Evolutionary conservation across 1,140 invertebrate genomes (phyloP), one percentile per base, ranked within the genome.

Genomic region (Pogonognathellus flavescens): DNA sequence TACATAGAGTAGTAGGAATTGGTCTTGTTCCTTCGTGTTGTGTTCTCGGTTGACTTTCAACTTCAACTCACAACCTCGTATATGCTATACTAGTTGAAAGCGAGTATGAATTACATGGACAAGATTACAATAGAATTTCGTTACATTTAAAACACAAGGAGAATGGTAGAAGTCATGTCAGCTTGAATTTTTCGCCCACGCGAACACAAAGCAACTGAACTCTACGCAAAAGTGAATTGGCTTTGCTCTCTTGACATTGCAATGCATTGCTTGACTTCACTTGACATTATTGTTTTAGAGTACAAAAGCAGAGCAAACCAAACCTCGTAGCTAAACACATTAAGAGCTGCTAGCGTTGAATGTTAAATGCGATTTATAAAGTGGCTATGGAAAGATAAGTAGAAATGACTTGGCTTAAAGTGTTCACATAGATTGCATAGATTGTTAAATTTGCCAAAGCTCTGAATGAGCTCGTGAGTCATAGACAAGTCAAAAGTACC

Each of bases 281-380:
- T 76, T 76, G 41, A 31, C 18, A 16, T 76, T 16, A 18, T 49
- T 76, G 16, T 31, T 50, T 76, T 16, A 41, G 31, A 41, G 20
- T 25, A 66, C 62, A 66, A 10, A 25, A 14, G 18, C n/a, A 11
- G 16, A 60, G 22, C 10, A 16, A 70, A 16, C 25, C 8, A 50
- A 31, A 76, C 14, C 41, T 31, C 14, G 70, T 50, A 76, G 70
- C 70, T 50, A 76, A 16, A 76, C 9, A n/a, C 70, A 76, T 76
- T 76, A 76, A 76, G 70, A 76, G n/a, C n/a, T 18, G 70, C 70
- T 50, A 41, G 70, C 70, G 70, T 18, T 76, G 70, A 76, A 76
- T 76, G 70, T 50, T 76, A 76, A 76, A 76, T 49, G 31, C 41
- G 70, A 76, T 76, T 76, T 76, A 76, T 76, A 76, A 76, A 76